Evolutionary conservation across 2,113 vertebrate genomes (phyloP).

Genomic region (Asarcornis scutulata): DNA sequence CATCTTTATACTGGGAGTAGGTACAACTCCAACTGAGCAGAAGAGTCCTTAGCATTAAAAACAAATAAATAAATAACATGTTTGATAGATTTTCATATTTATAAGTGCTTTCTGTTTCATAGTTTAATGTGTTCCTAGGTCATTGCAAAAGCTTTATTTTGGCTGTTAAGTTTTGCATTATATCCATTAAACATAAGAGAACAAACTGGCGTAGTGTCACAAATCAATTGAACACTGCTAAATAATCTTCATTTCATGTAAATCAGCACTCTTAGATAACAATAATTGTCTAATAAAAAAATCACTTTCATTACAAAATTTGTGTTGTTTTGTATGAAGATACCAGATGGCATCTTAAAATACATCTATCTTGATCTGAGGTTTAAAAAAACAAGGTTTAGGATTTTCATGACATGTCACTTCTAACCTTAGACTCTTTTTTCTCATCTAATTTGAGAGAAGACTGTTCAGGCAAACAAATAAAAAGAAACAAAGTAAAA

Average conservation of each 20-base stretch:
- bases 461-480: not conserved
- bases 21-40: not conserved
- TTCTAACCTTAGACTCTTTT: conserved; percentile 28
- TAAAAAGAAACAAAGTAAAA: conserved; percentile 20
- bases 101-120: not conserved
- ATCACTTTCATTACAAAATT: not conserved
- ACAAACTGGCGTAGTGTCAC: not conserved
- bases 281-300: conserved; percentile 15
- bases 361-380: not conserved
- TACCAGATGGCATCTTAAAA: conserved; percentile 58
- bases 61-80: not conserved
- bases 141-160: not conserved
- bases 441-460: conserved; percentile 21
- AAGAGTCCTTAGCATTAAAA: not conserved
- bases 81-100: not conserved
- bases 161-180: not conserved
- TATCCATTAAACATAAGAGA: not conserved
- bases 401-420: not conserved
- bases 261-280: not conserved
- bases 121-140: not conserved
- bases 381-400: not conserved
- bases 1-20: not conserved
- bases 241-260: not conserved
- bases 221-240: not conserved
- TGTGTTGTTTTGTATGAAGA: not conserved